Conservation (phyloP, 2,797 vertebrate genomes). For the Silurus lanzhouensis region DNA sequence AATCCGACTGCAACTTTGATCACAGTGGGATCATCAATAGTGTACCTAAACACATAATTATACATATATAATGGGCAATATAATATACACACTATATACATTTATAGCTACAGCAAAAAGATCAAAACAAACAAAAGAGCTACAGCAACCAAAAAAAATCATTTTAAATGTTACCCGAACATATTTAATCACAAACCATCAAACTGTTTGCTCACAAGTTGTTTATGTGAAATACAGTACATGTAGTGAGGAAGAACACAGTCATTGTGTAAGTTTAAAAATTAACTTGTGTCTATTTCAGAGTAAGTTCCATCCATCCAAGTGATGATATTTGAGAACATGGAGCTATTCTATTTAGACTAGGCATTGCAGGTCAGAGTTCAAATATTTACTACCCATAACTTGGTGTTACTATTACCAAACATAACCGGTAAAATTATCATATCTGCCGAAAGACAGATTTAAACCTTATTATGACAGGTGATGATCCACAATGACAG, state of each 20-base stretch:
- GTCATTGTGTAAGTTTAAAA: neutral
- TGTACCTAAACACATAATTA: neutral
- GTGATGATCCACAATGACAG: neutral
- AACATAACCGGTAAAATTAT: neutral
- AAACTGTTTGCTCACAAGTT: too few relatives aligned
- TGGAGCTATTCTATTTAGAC: neutral
- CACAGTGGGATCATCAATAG: neutral
- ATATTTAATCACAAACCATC: too few relatives aligned
- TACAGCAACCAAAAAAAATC: neutral
- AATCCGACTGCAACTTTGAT: neutral
- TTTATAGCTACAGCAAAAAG: too few relatives aligned
- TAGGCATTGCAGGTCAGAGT: neutral
- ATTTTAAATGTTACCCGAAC: constrained; percentile 1
- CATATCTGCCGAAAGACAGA: neutral
- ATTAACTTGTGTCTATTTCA: neutral
- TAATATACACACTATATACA: too few relatives aligned
- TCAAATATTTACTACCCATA: neutral
- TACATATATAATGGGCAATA: too few relatives aligned
- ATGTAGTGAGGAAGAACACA: too few relatives aligned
- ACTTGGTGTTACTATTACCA: neutral
- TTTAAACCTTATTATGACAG: neutral
- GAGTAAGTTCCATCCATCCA: neutral
- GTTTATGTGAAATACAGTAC: too few relatives aligned
- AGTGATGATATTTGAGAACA: neutral
- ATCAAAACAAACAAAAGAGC: neutral